Evolutionary conservation across 2,797 vertebrate genomes (phyloP).

Genomic region (Pelochelys cantorii): DNA sequence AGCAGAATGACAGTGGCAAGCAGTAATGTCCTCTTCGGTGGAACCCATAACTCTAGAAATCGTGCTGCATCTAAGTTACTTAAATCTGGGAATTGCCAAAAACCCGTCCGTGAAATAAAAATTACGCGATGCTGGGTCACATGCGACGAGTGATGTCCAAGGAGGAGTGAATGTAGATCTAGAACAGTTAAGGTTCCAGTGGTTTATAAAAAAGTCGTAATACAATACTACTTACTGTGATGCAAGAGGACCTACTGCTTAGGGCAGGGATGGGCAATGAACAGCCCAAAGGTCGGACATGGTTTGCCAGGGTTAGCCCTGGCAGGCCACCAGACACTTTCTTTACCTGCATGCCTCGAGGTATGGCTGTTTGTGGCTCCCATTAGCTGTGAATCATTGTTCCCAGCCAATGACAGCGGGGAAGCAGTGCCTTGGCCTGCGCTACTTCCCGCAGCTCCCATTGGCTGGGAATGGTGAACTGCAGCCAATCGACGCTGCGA

Average conservation of each 20-base stretch:
- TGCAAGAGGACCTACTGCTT: not conserved
- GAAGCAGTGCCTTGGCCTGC: no score
- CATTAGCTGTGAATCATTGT: no score
- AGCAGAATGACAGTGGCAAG: not conserved
- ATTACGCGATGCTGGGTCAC: not conserved
- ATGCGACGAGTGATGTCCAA: not conserved
- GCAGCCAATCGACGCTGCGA: no score
- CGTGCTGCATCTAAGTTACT: not conserved
- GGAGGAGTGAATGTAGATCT: rapidly evolving
- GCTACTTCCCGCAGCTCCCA: no score
- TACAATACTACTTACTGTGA: not conserved
- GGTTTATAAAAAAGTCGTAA: not conserved
- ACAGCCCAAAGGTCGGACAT: no score
- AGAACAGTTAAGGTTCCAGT: not conserved
- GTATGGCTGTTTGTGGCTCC: no score
- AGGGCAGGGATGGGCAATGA: no score
- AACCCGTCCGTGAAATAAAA: not conserved
- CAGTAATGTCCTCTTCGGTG: not conserved
- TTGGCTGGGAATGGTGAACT: no score
- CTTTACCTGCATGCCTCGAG: no score
- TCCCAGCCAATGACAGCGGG: no score
- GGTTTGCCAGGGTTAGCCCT: no score
- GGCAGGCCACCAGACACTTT: no score
- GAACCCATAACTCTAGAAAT: not conserved
- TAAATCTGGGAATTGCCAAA: not conserved